Evolutionary conservation across 2,888 invertebrate genomes (phyloP), one percentile per base, ranked within the genome.

Genomic region (Drosophila prostipennis): DNA sequence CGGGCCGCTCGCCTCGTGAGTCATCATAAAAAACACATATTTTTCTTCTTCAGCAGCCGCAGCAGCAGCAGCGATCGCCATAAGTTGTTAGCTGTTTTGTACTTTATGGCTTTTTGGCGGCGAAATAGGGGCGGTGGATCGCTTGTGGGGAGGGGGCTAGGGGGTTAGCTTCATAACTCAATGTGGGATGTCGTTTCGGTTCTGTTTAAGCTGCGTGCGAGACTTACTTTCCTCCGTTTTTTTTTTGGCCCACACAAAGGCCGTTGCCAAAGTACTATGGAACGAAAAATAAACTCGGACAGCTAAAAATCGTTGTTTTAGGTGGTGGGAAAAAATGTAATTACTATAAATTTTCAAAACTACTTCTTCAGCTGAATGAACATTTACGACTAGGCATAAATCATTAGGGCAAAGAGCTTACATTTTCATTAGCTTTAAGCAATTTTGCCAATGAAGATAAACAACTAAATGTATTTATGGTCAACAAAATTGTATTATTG

Each of bases 11-110:
- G 49, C 64, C 87, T 45, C 72, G 70, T 82, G 82, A 82, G 83
- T 82, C 82, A 82, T 86, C 83, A 77, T 76, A 77, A 86, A 81
- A 75, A 39, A 74, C 59, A 60, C 49, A 71, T 53, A 51, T 64
- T 72, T 49, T 40, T 71, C 67, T 65, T 72, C 68, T 51, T 64
- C 54, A 42, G 49, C 59, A 60, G 39, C 63, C 29, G 42, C 72
- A 71, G 48, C 29, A 40, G 48, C 81, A 72, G 76, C 79, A 63
- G 80, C 65, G 58, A 65, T 69, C 80, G 71, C 75, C 70, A 74
- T 75, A 80, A 76, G 79, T 76, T 87, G 85, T 84, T 84, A 83
- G 87, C 84, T 78, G 80, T 55, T 80, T 74, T 75, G 87, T 80
- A 80, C 71, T 80, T 81, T 87, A 81, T 87, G 87, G 85, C 72